phyloP scores from a whole-genome alignment of 2,888 invertebrate species.

The Hypolimnas misippus region DNA sequence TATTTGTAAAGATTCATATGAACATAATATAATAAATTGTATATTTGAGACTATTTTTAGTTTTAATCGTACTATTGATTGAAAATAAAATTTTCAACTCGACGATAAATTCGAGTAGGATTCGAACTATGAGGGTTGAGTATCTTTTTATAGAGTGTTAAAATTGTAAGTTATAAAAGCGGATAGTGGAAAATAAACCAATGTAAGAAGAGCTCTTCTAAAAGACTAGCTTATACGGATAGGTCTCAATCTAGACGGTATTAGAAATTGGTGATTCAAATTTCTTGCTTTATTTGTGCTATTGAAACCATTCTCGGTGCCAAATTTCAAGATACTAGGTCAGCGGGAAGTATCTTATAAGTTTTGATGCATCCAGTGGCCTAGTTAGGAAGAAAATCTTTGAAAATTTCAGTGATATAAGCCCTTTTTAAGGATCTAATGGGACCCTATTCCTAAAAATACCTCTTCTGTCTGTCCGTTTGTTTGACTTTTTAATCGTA shows the following conservation, averaged over 20 bases:
- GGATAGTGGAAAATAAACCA: not conserved
- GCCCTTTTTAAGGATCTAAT: too few species aligned
- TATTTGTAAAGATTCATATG: too few species aligned
- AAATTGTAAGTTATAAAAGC: not conserved
- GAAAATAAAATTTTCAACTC: too few species aligned
- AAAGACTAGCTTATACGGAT: not conserved
- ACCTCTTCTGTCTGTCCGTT: too few species aligned
- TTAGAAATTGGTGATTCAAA: not conserved
- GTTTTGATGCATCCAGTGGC: not conserved
- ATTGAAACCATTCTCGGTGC: not conserved
- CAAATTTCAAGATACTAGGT: not conserved
- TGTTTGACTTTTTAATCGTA: too few species aligned
- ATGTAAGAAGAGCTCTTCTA: not conserved
- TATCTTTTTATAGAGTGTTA: not conserved
- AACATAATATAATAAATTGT: too few species aligned
- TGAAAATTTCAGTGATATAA: too few species aligned
- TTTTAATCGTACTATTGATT: too few species aligned
- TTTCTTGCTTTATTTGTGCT: not conserved
- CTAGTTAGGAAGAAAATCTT: not conserved
- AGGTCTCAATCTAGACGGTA: not conserved
- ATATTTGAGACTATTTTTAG: too few species aligned
- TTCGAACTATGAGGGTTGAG: not conserved
- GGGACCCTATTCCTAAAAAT: too few species aligned
- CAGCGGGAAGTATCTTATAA: too few species aligned
- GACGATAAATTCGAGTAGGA: too few species aligned